Percentiles rank a stretch among this genome's conserved stretches.
phyloP scores from a whole-genome alignment of 2,797 vertebrate species.

The Champsocephalus esox region DNA sequence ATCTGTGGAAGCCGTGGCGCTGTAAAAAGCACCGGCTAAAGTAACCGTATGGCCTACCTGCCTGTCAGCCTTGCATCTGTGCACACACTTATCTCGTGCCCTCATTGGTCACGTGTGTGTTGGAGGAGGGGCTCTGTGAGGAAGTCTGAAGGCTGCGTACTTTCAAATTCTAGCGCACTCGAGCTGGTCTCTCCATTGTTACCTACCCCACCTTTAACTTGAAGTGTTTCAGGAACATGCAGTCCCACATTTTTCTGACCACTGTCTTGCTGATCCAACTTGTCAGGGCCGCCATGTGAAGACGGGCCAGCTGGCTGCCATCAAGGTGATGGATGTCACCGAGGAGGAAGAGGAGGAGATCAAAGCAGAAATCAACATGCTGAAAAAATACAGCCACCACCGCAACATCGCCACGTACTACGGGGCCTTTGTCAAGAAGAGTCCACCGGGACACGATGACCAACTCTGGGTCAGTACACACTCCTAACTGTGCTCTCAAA shows the following conservation, averaged over 20 bases:
- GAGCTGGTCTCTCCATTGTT: no score
- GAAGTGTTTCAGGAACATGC: background rate
- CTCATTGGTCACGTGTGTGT: no score
- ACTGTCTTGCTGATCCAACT: conserved; percentile 15
- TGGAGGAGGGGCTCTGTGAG: no score
- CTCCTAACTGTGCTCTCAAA: background rate
- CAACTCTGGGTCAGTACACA: conserved; percentile 92
- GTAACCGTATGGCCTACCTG: no score
- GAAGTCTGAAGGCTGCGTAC: no score
- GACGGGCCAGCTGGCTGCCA: conserved; percentile 93
- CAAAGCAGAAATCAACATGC: conserved; percentile 97
- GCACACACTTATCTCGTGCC: no score
- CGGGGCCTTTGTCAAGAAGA: conserved; percentile 96
- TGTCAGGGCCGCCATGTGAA: conserved; percentile 88
- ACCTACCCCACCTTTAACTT: background rate
- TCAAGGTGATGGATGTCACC: conserved; percentile 97
- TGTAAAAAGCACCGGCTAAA: no score
- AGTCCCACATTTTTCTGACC: conserved; percentile 1
- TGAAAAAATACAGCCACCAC: conserved; percentile 96
- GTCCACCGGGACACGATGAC: conserved; percentile 93
- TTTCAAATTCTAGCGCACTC: no score
- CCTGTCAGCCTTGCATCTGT: no score
- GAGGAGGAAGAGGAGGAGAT: conserved; percentile 97
- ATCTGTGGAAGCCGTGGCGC: no score
- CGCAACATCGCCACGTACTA: conserved; percentile 97